A percentile compares a stretch with the other conserved stretches of the same genome.
Conservation (phyloP, 2,797 vertebrate genomes). For the Oryzias dopingdopingensis region DNA sequence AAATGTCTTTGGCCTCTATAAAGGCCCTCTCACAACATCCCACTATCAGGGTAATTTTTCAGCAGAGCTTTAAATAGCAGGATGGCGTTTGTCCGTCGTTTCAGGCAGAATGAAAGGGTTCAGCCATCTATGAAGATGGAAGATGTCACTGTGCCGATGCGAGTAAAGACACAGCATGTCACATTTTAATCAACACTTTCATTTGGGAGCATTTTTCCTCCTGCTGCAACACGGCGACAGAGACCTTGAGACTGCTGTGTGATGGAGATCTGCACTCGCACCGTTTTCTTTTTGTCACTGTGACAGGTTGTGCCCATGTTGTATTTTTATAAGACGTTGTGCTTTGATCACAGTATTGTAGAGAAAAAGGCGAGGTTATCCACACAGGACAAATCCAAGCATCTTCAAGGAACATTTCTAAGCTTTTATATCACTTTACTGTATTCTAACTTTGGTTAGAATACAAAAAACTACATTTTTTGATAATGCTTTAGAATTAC, state of each 20-base stretch:
- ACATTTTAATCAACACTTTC: slow-evolving; percentile 79
- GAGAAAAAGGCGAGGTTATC: background rate
- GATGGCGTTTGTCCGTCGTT: slow-evolving; percentile 48
- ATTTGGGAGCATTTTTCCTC: slow-evolving; percentile 70
- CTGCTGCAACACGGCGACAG: slow-evolving; percentile 50
- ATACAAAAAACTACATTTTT: no score
- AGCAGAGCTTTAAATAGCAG: slow-evolving; percentile 44
- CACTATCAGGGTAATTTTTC: slow-evolving; percentile 46
- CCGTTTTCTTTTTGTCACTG: slow-evolving; percentile 6
- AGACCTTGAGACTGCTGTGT: slow-evolving; percentile 74
- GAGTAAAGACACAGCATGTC: slow-evolving; percentile 64
- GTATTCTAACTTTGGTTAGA: no score
- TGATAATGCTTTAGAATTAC: no score
- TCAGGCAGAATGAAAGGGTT: slow-evolving; percentile 37
- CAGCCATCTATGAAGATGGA: slow-evolving; percentile 66
- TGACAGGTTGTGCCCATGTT: background rate
- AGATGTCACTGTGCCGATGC: slow-evolving; percentile 46
- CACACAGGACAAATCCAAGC: no score
- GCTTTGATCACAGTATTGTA: no score
- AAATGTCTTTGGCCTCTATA: slow-evolving; percentile 7
- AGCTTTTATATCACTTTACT: no score
- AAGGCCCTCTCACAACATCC: slow-evolving; percentile 26
- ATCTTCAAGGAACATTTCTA: no score
- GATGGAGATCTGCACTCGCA: slow-evolving; percentile 67
- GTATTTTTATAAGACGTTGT: slow-evolving; percentile 1